A percentile compares a stretch with the other conserved stretches of the same genome.
Conservation (phyloP, 1,140 invertebrate genomes). For the Metopolophium dirhodum region DNA sequence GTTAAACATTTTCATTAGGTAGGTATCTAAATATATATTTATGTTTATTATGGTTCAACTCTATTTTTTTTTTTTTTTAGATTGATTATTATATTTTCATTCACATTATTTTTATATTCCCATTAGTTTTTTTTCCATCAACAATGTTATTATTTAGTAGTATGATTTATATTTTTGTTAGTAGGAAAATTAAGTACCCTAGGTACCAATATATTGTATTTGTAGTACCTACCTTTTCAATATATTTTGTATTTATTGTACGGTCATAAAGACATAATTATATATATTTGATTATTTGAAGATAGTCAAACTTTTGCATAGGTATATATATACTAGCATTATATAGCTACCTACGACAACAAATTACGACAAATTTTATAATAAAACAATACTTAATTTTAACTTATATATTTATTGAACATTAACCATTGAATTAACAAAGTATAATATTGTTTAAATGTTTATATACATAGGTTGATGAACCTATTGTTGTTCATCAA, state of each 20-base stretch:
- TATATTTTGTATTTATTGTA: background rate
- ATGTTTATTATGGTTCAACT: background rate
- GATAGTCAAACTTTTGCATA: background rate
- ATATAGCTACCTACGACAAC: too few species aligned
- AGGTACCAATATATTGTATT: background rate
- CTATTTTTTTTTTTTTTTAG: background rate
- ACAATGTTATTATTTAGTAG: background rate
- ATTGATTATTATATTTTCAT: background rate
- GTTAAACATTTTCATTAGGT: background rate
- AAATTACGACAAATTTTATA: too few species aligned
- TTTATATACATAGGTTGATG: too few species aligned
- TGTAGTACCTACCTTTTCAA: background rate
- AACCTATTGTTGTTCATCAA: too few species aligned
- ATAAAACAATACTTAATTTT: too few species aligned
- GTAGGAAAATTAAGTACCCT: too few species aligned
- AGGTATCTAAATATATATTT: background rate
- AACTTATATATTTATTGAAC: too few species aligned
- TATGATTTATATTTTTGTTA: background rate
- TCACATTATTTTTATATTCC: background rate
- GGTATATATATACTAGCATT: too few species aligned
- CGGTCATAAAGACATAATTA: too few species aligned
- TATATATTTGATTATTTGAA: background rate
- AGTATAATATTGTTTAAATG: too few species aligned
- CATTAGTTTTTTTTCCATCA: background rate
- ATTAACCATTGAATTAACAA: too few species aligned